These are phyloP conservation scores for Callipepla californica DNA, from an alignment of 2,113 vertebrate species.

Conservation along the genomic window DNA sequence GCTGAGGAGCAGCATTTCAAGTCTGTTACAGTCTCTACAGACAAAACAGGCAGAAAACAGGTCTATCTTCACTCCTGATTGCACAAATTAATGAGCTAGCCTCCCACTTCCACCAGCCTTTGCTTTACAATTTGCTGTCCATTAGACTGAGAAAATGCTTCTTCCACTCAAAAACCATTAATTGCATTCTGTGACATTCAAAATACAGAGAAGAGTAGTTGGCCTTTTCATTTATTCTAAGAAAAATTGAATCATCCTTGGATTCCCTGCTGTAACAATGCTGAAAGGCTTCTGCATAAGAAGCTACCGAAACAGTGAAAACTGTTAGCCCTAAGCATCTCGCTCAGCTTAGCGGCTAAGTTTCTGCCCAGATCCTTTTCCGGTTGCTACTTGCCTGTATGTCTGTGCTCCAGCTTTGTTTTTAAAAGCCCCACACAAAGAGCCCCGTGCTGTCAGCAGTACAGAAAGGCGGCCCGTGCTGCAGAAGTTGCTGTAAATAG, in stretches of 20 bases:
- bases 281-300: background rate
- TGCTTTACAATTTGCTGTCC: background rate
- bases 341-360: background rate
- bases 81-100: constrained; percentile 37
- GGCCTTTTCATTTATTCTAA: background rate
- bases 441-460: background rate
- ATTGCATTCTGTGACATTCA: background rate
- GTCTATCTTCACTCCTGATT: constrained; percentile 31
- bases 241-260: background rate
- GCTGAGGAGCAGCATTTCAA: background rate
- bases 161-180: background rate
- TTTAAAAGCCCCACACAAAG: background rate
- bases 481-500: constrained; percentile 6
- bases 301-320: background rate
- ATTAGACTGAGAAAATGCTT: background rate
- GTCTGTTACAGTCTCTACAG: background rate
- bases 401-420: background rate
- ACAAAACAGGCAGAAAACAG: background rate
- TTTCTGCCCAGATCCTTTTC: background rate
- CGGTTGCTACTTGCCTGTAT: background rate
- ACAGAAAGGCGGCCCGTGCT: background rate
- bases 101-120: constrained; percentile 28
- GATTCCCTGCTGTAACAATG: background rate
- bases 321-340: background rate
- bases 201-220: background rate